A percentile compares a stretch with the other conserved stretches of the same genome.
These are phyloP conservation scores for Platycnemis pennipes DNA, from an alignment of 2,888 invertebrate genomes.

Conservation along the genomic window DNA sequence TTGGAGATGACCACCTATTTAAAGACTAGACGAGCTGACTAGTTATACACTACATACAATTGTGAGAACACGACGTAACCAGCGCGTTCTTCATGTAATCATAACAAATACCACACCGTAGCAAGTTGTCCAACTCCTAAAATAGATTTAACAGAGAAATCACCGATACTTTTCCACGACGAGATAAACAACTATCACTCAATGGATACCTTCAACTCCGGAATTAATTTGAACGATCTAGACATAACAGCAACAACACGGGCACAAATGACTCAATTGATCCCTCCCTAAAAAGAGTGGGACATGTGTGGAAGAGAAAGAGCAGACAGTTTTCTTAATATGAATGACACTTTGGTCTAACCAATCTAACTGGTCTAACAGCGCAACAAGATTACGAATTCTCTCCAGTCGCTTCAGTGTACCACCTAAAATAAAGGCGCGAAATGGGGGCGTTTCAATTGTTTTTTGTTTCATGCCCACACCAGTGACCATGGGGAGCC, in stretches of 20 bases:
- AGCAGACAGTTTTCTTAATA: too few species aligned
- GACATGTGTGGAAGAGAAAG: too few species aligned
- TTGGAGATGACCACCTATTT: background rate
- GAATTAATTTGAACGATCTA: background rate
- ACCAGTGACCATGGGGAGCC: too few species aligned
- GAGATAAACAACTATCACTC: background rate
- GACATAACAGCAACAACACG: background rate
- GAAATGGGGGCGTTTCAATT: too few species aligned
- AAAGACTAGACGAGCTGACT: background rate
- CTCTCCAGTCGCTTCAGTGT: too few species aligned
- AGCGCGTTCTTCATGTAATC: conserved; percentile 80
- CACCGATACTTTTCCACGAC: background rate
- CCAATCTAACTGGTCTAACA: too few species aligned
- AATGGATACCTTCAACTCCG: conserved; percentile 41
- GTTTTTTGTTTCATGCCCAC: too few species aligned
- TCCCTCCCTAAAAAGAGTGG: too few species aligned
- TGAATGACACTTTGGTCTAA: too few species aligned
- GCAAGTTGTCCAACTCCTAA: conserved; percentile 78
- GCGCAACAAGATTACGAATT: too few species aligned
- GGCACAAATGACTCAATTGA: background rate
- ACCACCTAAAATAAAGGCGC: too few species aligned
- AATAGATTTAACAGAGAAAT: conserved; percentile 72
- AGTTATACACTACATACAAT: conserved; percentile 78
- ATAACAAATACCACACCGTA: conserved; percentile 80
- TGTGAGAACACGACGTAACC: conserved; percentile 80